phyloP scores from a whole-genome alignment of 2,113 vertebrate species.

The Psilopsiagon aymara region DNA sequence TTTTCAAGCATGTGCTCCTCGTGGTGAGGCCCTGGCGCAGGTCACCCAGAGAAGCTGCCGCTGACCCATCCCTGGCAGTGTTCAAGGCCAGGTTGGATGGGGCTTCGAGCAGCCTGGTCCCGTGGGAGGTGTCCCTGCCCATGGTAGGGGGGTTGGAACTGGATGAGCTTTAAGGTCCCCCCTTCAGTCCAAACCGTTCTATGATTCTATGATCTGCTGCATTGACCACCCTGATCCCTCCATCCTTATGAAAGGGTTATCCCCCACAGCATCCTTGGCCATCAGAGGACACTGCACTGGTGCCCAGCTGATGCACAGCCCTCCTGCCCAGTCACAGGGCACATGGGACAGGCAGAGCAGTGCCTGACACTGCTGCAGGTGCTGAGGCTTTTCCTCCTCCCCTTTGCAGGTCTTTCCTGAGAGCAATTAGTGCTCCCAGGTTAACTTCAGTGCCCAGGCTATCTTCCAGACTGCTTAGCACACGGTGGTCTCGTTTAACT shows the following conservation, averaged over 20 bases:
- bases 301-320: fast-evolving
- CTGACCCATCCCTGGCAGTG: neutral
- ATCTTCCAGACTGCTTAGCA: neutral
- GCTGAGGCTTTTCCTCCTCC: neutral
- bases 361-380: neutral
- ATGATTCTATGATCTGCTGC: neutral
- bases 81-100: neutral
- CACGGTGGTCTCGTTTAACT: neutral
- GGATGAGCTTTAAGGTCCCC: neutral
- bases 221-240: fast-evolving
- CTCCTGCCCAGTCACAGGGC: neutral
- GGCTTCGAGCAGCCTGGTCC: neutral
- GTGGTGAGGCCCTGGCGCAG: neutral
- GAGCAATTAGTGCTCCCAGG: neutral
- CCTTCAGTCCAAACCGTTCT: neutral
- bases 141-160: neutral
- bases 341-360: neutral
- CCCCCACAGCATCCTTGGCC: neutral
- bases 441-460: neutral
- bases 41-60: too few relatives aligned
- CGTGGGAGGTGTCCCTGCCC: neutral
- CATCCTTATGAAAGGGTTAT: fast-evolving
- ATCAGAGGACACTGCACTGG: neutral
- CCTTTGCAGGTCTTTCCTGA: neutral
- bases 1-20: neutral